Evolutionary conservation across 2,113 vertebrate species (phyloP), one percentile per base, ranked within the genome.

Genomic region (Corythornis vintsioides): DNA sequence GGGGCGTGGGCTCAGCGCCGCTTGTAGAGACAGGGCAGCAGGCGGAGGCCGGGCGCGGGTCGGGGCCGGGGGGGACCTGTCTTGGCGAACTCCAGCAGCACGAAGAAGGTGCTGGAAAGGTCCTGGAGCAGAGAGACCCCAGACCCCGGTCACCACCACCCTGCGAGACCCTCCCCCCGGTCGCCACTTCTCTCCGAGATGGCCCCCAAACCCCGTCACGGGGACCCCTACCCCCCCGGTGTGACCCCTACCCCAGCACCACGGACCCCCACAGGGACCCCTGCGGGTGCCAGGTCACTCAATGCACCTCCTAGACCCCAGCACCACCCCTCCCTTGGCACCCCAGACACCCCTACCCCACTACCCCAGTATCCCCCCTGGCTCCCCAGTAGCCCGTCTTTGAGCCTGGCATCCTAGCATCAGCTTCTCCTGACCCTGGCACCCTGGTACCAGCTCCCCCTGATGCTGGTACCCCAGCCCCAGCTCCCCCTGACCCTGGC

Each of bases 51-150:
- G 11, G 90, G 90, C 24, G 97, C 61, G 95, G 97, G 2, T 72
- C 33, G 96, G 90, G 38, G 91, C 16, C 91, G 92, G 33, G 96
- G 90, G 3, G 94, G 59, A 19, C 91, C 96, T 3, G 84, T 97
- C 97, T 99, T 99, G 74, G 96, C 15, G 83, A 99, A 98, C 70
- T 99, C 98, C 94, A 99, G 98, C 8, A 98, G 88, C 97, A 97
- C 98, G 97, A 99, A 99, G 92, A 99, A 98, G 89, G 97, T 97
- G 88, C 98, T 98, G 76, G 97, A 97, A 18, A 98, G 95, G 67
- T 98, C 98, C 99, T 99, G 83, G 6, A 28, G 25, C 19, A 48
- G 47, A 20, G 47, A 11, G 18, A 26, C 7, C 29, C 25, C 33
- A 22, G 5, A 8, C 9, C 33, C 59, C 59, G 21, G 21, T 38